Conservation (phyloP, 2,797 vertebrate species). For the Graptemys geographica region DNA sequence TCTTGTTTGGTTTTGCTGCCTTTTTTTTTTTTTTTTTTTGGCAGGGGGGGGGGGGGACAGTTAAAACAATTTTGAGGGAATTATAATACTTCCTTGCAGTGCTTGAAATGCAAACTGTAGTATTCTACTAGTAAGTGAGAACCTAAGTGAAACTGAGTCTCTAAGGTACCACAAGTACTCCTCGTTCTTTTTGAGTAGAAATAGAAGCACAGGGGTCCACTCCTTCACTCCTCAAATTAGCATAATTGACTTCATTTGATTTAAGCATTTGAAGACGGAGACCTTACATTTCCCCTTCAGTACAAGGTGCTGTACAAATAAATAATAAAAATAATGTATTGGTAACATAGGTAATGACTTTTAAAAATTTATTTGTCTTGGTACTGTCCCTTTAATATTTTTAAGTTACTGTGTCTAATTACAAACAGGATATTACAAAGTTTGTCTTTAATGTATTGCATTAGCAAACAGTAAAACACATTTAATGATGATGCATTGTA, state of each 20-base stretch:
- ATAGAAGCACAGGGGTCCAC: background rate
- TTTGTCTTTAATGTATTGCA: background rate
- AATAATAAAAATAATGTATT: background rate
- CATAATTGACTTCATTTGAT: background rate
- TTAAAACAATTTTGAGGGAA: background rate
- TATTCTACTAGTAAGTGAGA: background rate
- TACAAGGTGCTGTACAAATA: background rate
- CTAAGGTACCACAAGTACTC: too few species aligned
- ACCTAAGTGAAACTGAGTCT: background rate
- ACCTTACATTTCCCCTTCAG: background rate
- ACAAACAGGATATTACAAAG: background rate
- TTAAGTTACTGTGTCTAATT: background rate
- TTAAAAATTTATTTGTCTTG: background rate
- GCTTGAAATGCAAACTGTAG: background rate
- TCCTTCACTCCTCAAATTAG: background rate
- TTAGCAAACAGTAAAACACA: background rate
- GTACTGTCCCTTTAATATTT: background rate
- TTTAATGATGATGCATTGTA: background rate
- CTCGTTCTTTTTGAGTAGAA: background rate
- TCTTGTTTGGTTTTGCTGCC: background rate
- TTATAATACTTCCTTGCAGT: background rate
- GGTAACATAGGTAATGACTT: background rate
- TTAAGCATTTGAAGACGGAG: background rate
- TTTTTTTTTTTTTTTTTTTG: too few species aligned
- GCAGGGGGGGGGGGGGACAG: too few species aligned